A percentile compares a stretch with the other conserved stretches of the same genome.
Evolutionary conservation across 2,888 invertebrate genomes (phyloP).

Genomic region (Oscheius sp.): DNA sequence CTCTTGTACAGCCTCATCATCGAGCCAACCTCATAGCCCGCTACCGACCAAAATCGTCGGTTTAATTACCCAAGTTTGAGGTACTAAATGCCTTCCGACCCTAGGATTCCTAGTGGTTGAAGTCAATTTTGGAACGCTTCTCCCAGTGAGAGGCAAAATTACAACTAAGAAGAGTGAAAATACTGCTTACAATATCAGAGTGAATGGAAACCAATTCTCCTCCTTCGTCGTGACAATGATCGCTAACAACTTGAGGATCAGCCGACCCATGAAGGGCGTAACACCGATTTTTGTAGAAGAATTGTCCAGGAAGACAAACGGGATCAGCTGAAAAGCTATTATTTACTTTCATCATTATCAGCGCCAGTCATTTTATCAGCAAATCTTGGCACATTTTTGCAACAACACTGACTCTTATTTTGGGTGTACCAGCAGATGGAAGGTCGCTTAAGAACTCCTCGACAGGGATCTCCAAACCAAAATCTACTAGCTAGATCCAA

Average conservation of each 20-base stretch:
- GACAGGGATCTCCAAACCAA: background rate
- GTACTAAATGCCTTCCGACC: too few relatives aligned
- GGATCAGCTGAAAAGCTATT: background rate
- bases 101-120: too few relatives aligned
- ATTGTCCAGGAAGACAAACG: background rate
- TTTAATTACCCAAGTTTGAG: too few relatives aligned
- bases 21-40: too few relatives aligned
- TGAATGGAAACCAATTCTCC: conserved; percentile 15
- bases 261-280: background rate
- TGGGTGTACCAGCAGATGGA: conserved; percentile 5
- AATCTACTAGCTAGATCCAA: background rate
- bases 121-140: background rate
- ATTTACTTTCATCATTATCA: too few relatives aligned
- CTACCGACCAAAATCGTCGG: too few relatives aligned
- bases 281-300: background rate
- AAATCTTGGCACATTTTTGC: background rate
- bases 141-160: background rate
- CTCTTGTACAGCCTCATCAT: too few relatives aligned
- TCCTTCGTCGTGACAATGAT: conserved; percentile 4
- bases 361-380: too few relatives aligned
- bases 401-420: background rate
- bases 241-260: background rate
- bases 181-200: background rate
- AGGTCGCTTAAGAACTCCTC: background rate
- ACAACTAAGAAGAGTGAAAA: conserved; percentile 12